These are phyloP conservation scores for Leptobrachium leishanense DNA, from an alignment of 2,113 vertebrate species.

Conservation along the genomic window DNA sequence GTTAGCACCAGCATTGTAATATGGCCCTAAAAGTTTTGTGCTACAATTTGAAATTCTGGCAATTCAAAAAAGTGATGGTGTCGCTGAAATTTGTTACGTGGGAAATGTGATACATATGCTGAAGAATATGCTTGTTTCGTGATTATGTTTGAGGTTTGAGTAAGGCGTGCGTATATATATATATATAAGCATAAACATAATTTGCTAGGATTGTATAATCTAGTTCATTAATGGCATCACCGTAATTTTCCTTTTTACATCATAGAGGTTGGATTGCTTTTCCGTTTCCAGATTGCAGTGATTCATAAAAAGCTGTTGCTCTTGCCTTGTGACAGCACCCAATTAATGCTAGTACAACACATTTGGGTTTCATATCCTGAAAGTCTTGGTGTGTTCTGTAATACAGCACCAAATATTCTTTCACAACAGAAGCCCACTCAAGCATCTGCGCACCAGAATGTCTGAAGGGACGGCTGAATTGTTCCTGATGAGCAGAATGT, in stretches of 20 bases:
- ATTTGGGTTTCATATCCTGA: constrained; percentile 43
- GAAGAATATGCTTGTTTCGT: too few relatives aligned
- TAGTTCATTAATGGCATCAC: constrained; percentile 1
- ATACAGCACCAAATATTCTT: constrained; percentile 45
- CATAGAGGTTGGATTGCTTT: constrained; percentile 22
- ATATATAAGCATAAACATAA: too few relatives aligned
- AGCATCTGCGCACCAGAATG: constrained; percentile 45
- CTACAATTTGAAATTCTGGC: too few relatives aligned
- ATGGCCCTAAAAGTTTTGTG: too few relatives aligned
- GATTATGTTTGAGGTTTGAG: too few relatives aligned
- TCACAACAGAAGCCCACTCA: constrained; percentile 47
- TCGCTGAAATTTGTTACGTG: too few relatives aligned
- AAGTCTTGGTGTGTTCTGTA: constrained; percentile 47
- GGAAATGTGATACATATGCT: too few relatives aligned
- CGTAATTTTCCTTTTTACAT: constrained; percentile 12
- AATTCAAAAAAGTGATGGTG: too few relatives aligned
- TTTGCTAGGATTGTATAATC: neutral
- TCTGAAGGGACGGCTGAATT: constrained; percentile 38
- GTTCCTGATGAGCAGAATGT: constrained; percentile 43
- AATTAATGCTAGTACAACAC: constrained; percentile 47
- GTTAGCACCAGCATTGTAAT: too few relatives aligned
- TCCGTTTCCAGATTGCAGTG: constrained; percentile 32
- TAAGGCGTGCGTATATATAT: too few relatives aligned
- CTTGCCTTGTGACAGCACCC: constrained; percentile 38
- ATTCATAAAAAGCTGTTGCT: constrained; percentile 44